Evolutionary conservation across 2,888 invertebrate genomes (phyloP), one percentile per base, ranked within the genome.

Genomic region (Imbricaverruca yamaguchii): DNA sequence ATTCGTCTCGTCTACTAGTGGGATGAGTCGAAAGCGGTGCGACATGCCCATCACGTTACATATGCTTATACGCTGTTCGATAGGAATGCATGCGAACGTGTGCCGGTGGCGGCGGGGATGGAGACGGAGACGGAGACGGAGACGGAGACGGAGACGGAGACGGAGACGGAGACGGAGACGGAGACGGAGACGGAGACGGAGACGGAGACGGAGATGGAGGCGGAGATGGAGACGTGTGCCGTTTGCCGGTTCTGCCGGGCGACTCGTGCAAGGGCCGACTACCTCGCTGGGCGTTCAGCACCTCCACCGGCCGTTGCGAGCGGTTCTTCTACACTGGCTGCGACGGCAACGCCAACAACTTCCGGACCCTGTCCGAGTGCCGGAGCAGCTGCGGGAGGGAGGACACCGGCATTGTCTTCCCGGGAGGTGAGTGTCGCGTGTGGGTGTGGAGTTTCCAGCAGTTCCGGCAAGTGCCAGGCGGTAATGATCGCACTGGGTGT

Each of bases 311-410:
- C 56, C 57, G 21, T 18, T 82, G 82, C 63, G 25, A 67, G 79
- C 11, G 11, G 11, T 82, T 82, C 55, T 12, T 18, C 53, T 82
- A 61, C 59, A 69, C 81, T 8, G 82, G 82, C 56, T 82, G 82
- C 39, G 67, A 39, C 13, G 82, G 82, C 53, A 82, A 82, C 61
- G 53, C 3, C 69, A 82, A 82, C 82, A 82, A 81, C 61, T 82
- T 82, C 56, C 55, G 59, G 65, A 80, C 82, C 2, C 7, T 11
- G n/a, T 63, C 63, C 15, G 81, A 63, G 67, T 81, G 81, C 57
- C 21, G 56, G 25, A 12, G 23, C 4, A n/a, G 67, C 56, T 81
- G 81, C 21, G 12, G 55, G 18, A 18, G 7, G 13, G 39, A 39
- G 1, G 39, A 39, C 39, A 39, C 39, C 39, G 39, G 39, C 4